Evolutionary conservation across 2,797 vertebrate genomes (phyloP), one percentile per base, ranked within the genome.

Genomic region (Acrossocheilus fasciatus): DNA sequence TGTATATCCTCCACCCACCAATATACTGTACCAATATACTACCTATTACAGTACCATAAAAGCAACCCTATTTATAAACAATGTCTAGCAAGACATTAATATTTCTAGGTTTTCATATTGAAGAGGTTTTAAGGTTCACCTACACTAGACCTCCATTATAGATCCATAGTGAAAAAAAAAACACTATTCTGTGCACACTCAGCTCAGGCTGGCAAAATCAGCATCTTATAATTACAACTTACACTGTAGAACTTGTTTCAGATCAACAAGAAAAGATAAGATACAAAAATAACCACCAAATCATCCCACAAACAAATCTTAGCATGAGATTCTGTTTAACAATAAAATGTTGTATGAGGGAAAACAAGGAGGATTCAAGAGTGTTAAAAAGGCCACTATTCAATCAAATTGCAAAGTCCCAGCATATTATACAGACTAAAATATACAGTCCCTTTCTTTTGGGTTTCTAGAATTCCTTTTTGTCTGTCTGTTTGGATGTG

Each of bases 41-140:
- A 79, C 47, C 83, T 77, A 79, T 74, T 76, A 76, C 50, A 89
- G 88, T 91, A 91, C 90, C 90, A 73, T 88, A 59, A 72, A 75
- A 83, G 54, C 50, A 77, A 41, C 23, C 64, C 72, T 80, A 82
- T 80, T 43, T 57, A 82, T 26, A 34, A 83, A 81, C 72, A 72
- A 39, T 82, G 54, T 85, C 73, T 77, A 73, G 41, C 76, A 74
- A 18, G 81, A 47, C 78, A 50, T 73, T 69, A 52, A 69, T 78
- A 87, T 79, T 80, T 54, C 17, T 66, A 88, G 69, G 54, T 70
- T 52, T 57, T 76, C 41, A 77, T 74, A 78, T 54, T 64, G 73
- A 41, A 64, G 66, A 81, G 39, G 73, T 50, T 82, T 62, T 54
- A 81, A 45, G 39, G 62, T 85, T 85, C 52, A 62, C 68, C 66